Base-by-base conservation (phyloP, 2,888 invertebrate species). In the Ceraclea dissimilis region DNA sequence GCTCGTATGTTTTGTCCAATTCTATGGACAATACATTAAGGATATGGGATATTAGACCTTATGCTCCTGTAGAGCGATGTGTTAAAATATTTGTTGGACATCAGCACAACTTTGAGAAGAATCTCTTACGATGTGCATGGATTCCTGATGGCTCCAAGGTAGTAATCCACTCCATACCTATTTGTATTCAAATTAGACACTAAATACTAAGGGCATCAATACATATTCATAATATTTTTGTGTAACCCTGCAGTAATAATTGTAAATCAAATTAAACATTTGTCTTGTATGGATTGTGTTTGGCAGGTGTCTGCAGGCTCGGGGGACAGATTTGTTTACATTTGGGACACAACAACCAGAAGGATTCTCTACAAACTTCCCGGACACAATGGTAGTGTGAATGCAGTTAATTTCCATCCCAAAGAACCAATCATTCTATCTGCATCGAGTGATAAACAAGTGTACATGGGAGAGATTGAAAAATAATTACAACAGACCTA, bases 21-120 rank as follows among this genome's bases (percentile, higher is more conserved):
- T 82, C 93, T 0, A 98, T 99, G 97, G 99, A 99, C 71, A 92
- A 90, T 68, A 90, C 93, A 1, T 78, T 97, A 31, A 79, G 97
- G 56, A 91, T 97, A 65, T 99, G 98, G 97, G 98, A 99, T 73
- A 86, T 98, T 52, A 79, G 97, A 21, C 94, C 98, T 0, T 98
- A 92, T 76, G 95, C 93, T 1, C 92, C 95, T 0, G 82, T 85
- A 39, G 95, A 96, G 68, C 81, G 98, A 62, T 96, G 96, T 71
- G 89, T 95, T 1, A 95, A 95, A 72, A 84, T 95, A 39, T 81
- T 95, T 63, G 83, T 86, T 11, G 95, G 97, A 0, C 96, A 97
- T 75, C 93, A 93, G 66, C 97, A 98, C 73, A 97, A 95, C 75
- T 98, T 96, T 71, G 98, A 98, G 75, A 93, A 93, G 74, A 99